phyloP scores from a whole-genome alignment of 2,888 invertebrate genomes.

The Byasa hedistus region DNA sequence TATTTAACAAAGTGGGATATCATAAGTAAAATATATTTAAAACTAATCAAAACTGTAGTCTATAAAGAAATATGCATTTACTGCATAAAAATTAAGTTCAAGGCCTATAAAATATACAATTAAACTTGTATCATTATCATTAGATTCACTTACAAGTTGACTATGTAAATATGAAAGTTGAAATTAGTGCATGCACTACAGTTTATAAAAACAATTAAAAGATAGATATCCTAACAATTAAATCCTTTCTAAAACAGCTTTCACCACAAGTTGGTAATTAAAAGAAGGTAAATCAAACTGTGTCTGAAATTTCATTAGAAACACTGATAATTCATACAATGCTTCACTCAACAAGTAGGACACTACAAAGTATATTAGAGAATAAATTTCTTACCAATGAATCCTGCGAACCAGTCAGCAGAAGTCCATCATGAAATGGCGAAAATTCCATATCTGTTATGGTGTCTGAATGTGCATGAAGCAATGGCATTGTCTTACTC shows the following conservation, averaged over 20 bases:
- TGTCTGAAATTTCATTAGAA: slow-evolving; percentile 40
- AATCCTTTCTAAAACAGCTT: slow-evolving; percentile 26
- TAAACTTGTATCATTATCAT: too few species aligned
- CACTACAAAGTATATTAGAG: slow-evolving; percentile 33
- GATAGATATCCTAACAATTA: too few species aligned
- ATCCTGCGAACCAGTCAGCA: slow-evolving; percentile 94
- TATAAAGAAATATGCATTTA: too few species aligned
- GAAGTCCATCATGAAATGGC: slow-evolving; percentile 94
- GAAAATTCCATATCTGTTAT: slow-evolving; percentile 97
- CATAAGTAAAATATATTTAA: too few species aligned
- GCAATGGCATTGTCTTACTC: slow-evolving; percentile 91
- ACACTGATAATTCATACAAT: slow-evolving; percentile 38
- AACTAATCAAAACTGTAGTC: too few species aligned
- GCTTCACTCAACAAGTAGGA: slow-evolving; percentile 41
- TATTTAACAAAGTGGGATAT: too few species aligned
- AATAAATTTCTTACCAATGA: slow-evolving; percentile 81
- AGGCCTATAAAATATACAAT: too few species aligned
- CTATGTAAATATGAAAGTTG: too few species aligned
- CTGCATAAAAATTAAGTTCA: too few species aligned
- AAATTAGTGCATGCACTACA: too few species aligned
- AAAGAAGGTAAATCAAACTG: slow-evolving; percentile 21
- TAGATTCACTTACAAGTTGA: too few species aligned
- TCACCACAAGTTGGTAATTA: slow-evolving; percentile 17
- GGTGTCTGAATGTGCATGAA: slow-evolving; percentile 93
- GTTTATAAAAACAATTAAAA: too few species aligned